Evolutionary conservation across 2,797 vertebrate species (phyloP).

Genomic region (Squalus acanthias): DNA sequence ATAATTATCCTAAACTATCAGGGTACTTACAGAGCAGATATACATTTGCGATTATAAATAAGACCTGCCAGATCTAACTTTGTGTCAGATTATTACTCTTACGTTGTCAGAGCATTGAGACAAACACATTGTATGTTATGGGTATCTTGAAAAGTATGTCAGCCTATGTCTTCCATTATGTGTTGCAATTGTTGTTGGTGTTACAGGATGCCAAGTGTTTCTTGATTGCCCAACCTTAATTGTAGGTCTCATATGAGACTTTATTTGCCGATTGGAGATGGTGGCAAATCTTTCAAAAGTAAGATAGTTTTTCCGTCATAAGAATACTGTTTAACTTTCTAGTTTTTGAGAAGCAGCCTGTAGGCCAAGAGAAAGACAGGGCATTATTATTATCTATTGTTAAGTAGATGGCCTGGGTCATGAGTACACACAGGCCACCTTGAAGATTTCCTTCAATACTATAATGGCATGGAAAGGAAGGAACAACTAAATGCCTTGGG

Average conservation of each 20-base stretch:
- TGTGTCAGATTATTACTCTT: neutral
- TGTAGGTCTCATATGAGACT: neutral
- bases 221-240: neutral
- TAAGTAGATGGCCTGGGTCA: neutral
- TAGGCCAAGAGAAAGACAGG: neutral
- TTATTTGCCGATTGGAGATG: neutral
- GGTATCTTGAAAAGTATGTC: neutral
- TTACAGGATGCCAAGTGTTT: neutral
- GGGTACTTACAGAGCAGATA: neutral
- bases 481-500: too few relatives aligned
- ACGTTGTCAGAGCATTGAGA: neutral
- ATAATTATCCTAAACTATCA: neutral
- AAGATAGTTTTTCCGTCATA: too few relatives aligned
- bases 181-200: neutral
- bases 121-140: neutral
- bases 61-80: neutral
- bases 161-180: neutral
- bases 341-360: neutral
- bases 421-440: neutral
- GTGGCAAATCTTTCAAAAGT: neutral
- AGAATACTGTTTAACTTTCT: neutral
- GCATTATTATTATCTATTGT: neutral
- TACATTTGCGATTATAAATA: neutral
- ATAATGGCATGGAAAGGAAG: too few relatives aligned
- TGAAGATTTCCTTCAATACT: neutral